A percentile compares a stretch with the other conserved stretches of the same genome.
Evolutionary conservation across 1,140 invertebrate genomes (phyloP).

Genomic region (Trichomalopsis sarcophagae): DNA sequence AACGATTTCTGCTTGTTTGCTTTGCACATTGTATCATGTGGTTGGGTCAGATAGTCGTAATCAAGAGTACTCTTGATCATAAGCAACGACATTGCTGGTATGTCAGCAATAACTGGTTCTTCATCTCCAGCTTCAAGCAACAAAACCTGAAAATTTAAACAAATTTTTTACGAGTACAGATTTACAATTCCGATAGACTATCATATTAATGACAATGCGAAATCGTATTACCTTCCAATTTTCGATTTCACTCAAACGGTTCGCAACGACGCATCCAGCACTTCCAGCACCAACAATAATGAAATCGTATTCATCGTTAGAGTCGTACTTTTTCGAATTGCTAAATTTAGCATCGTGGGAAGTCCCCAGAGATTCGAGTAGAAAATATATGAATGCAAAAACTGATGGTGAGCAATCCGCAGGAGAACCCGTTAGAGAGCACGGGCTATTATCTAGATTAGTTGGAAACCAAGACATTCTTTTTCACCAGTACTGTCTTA

Average conservation of each 20-base stretch:
- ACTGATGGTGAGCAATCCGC: no score
- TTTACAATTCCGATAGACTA: no score
- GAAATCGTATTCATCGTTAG: conserved; percentile 80
- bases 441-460: no score
- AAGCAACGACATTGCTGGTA: not conserved
- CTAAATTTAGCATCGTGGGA: not conserved
- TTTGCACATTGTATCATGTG: not conserved
- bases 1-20: not conserved
- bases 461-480: no score
- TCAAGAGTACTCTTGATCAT: not conserved
- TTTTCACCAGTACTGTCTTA: no score
- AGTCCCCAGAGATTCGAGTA: not conserved
- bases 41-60: not conserved
- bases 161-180: not conserved
- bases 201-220: no score
- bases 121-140: conserved; percentile 18
- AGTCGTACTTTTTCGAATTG: not conserved
- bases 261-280: conserved; percentile 94
- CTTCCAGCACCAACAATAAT: conserved; percentile 91
- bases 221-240: conserved; percentile 84
- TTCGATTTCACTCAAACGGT: conserved; percentile 86
- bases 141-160: not conserved
- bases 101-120: not conserved
- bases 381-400: not conserved
- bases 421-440: no score